phyloP scores from a whole-genome alignment of 2,888 invertebrate genomes.

The Nasonovia ribisnigri region DNA sequence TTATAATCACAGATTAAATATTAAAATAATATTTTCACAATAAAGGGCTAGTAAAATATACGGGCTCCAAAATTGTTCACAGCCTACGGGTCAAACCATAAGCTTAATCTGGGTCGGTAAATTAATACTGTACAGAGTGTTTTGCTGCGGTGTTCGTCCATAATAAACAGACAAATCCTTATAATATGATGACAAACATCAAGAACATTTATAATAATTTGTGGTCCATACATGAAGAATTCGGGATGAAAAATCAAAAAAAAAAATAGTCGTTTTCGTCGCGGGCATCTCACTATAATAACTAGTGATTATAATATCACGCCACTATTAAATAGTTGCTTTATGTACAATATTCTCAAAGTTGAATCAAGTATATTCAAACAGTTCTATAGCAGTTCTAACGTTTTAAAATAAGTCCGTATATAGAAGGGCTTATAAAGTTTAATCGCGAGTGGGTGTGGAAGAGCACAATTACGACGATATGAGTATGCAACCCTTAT shows the following conservation, averaged over 20 bases:
- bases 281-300: background rate
- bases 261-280: background rate
- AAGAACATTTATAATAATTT: background rate
- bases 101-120: background rate
- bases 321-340: background rate
- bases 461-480: background rate
- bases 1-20: background rate
- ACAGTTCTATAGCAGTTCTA: background rate
- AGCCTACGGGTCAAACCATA: background rate
- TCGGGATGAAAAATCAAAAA: background rate
- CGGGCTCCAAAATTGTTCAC: background rate
- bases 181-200: no score
- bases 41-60: background rate
- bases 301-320: background rate
- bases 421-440: background rate
- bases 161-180: background rate
- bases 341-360: background rate
- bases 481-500: background rate
- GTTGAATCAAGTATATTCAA: background rate
- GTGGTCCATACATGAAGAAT: background rate
- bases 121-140: background rate
- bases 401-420: background rate
- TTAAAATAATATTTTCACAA: background rate
- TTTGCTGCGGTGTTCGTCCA: background rate
- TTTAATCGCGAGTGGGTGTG: background rate